Conservation (phyloP, 2,797 vertebrate species). For the Carduelis carduelis region DNA sequence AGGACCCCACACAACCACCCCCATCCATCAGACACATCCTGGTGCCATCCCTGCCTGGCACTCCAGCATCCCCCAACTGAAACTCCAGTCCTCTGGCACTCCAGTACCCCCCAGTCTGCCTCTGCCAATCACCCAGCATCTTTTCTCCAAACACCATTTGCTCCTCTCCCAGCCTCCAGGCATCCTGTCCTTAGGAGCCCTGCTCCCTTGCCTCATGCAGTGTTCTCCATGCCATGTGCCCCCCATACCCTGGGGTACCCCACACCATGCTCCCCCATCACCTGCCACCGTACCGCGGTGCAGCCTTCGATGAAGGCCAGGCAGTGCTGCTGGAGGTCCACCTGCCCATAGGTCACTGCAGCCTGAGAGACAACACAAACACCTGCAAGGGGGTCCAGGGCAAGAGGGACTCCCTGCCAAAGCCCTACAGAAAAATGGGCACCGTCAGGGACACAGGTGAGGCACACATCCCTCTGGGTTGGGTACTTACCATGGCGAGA, state of each 20-base stretch:
- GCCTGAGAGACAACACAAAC: constrained; percentile 58
- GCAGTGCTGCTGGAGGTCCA: constrained; percentile 70
- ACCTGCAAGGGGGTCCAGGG: neutral
- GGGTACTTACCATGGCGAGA: accelerated
- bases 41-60: neutral
- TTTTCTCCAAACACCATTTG: neutral
- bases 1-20: too few relatives aligned
- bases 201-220: neutral
- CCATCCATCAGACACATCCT: too few relatives aligned
- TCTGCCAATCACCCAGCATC: neutral
- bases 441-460: neutral
- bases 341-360: constrained; percentile 74
- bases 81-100: neutral
- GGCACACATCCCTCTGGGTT: accelerated
- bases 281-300: constrained; percentile 39
- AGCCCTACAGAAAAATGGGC: accelerated
- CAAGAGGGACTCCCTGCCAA: neutral
- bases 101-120: neutral
- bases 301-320: constrained; percentile 74
- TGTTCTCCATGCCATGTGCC: neutral
- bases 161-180: neutral
- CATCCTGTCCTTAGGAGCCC: neutral
- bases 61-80: accelerated
- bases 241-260: neutral
- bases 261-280: neutral